phyloP scores from a whole-genome alignment of 64 coral and sea anemone species.

The Astreopora myriophthalma region DNA sequence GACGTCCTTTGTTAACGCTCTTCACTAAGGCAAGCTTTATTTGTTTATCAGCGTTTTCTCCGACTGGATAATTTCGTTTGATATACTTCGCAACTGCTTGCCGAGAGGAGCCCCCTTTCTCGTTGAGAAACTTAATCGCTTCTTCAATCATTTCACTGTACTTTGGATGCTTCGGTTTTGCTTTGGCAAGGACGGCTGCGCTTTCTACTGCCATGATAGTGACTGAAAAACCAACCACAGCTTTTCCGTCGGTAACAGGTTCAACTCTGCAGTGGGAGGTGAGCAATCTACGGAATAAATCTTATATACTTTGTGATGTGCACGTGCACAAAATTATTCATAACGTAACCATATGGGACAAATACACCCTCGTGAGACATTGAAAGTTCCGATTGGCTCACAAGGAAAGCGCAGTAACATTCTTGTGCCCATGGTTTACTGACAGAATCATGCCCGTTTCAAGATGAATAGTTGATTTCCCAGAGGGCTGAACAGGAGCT shows the following conservation, averaged over 20 bases:
- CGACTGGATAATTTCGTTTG: constrained; percentile 71
- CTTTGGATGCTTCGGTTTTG: constrained; percentile 67
- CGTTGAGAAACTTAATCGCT: constrained; percentile 78
- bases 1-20: constrained; percentile 50
- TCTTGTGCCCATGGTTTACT: not conserved
- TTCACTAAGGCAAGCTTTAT: constrained; percentile 82
- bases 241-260: not conserved
- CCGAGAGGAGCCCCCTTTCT: constrained; percentile 83
- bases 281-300: not conserved
- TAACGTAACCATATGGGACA: not conserved
- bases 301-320: not conserved
- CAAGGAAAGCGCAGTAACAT: not conserved
- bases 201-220: constrained; percentile 3
- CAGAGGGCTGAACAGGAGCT: not conserved
- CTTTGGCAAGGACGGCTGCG: constrained; percentile 14
- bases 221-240: not conserved
- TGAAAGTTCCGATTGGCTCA: not conserved
- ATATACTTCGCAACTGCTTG: constrained; percentile 85
- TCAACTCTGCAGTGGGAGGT: not conserved
- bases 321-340: not conserved
- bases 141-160: constrained; percentile 92
- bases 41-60: constrained; percentile 54
- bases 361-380: not conserved
- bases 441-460: not conserved
- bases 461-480: not conserved